phyloP scores from a whole-genome alignment of 2,797 vertebrate genomes.

The Fistularia commersonii region DNA sequence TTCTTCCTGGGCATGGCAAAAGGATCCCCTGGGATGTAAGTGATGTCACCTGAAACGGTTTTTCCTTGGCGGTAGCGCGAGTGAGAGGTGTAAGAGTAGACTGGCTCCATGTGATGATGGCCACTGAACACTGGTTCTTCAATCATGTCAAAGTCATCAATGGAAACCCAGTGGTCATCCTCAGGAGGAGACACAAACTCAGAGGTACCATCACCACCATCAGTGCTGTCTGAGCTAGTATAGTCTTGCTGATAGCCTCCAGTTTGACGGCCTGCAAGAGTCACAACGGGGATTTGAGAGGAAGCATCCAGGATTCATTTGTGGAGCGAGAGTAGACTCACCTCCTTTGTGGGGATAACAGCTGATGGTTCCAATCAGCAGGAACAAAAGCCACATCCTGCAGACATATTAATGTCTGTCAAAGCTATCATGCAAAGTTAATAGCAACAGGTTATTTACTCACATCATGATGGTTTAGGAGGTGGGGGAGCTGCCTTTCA shows the following conservation, averaged over 20 bases:
- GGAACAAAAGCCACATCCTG: conserved; percentile 30
- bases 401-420: background rate
- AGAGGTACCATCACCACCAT: background rate
- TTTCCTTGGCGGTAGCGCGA: conserved; percentile 28
- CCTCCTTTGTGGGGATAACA: background rate
- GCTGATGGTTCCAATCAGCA: conserved; percentile 28
- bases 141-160: background rate
- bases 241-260: background rate
- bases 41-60: conserved; percentile 1
- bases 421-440: no score
- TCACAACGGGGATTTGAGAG: no score
- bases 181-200: background rate
- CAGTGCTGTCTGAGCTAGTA: background rate
- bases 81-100: conserved; percentile 18
- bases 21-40: conserved; percentile 20
- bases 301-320: no score
- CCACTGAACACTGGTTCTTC: conserved; percentile 25
- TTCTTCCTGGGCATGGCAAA: background rate
- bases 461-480: background rate
- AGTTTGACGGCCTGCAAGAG: background rate
- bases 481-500: no score
- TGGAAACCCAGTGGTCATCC: background rate
- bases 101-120: conserved; percentile 22
- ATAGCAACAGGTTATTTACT: no score
- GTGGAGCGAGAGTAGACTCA: background rate